Conservation (phyloP, 35 echinoderm and acorn worm genomes). For the Strongylocentrotus purpuratus region DNA sequence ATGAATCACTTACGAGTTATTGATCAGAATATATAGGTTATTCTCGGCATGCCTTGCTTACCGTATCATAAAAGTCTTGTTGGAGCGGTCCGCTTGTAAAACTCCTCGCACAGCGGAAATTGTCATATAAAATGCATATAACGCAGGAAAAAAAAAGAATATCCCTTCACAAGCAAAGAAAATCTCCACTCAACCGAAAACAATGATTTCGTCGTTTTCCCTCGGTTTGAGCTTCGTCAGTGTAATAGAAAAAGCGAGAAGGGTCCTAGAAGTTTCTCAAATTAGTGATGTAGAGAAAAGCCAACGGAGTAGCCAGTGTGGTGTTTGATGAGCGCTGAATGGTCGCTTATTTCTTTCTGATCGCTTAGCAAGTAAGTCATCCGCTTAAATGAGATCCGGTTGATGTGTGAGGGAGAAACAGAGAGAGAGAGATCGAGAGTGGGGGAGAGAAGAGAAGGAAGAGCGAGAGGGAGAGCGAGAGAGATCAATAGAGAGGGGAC, state of each 20-base stretch:
- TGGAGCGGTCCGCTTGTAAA: neutral
- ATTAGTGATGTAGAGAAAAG: neutral
- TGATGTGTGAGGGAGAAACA: neutral
- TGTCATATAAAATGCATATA: neutral
- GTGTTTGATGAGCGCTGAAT: neutral
- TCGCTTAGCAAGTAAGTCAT: neutral
- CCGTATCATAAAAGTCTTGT: neutral
- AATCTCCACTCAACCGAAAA: neutral
- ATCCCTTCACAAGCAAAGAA: neutral
- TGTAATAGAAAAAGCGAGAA: neutral
- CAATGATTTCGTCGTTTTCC: neutral
- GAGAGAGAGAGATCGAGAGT: neutral
- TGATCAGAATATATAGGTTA: neutral
- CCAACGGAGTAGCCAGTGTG: neutral
- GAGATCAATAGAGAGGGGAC: neutral
- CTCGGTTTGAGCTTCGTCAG: constrained; percentile 13
- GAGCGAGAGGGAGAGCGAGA: neutral
- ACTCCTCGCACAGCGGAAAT: neutral
- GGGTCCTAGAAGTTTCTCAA: neutral
- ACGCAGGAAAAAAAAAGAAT: neutral
- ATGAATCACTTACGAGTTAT: neutral
- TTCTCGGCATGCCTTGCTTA: neutral
- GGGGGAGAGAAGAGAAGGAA: neutral
- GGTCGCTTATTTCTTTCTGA: constrained; percentile 10
- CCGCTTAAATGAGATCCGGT: neutral